Conservation (phyloP, 2,797 vertebrate genomes). For the Lagocephalus sceleratus region DNA sequence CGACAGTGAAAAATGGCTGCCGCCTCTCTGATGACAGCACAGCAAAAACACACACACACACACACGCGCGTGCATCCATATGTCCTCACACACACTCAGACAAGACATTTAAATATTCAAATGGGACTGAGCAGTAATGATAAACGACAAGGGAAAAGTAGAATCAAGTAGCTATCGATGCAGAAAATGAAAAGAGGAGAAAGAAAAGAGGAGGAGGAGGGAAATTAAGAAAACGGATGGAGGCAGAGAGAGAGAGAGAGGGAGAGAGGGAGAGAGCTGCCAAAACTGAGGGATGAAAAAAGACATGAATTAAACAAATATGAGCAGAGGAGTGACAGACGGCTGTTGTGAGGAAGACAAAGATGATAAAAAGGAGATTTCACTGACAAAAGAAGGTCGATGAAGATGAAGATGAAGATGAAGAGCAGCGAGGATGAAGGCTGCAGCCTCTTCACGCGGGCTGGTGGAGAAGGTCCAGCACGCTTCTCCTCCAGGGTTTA, state of each 20-base stretch:
- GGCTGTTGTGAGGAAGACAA: slow-evolving; percentile 3
- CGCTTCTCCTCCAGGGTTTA: too few species aligned
- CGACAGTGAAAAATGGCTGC: slow-evolving; percentile 78
- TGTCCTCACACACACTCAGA: slow-evolving; percentile 24
- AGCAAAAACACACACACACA: slow-evolving; percentile 47
- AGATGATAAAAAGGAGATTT: slow-evolving; percentile 9
- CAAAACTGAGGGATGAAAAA: slow-evolving; percentile 16
- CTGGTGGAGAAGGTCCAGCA: too few species aligned
- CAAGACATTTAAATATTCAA: slow-evolving; percentile 82
- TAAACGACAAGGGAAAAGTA: slow-evolving; percentile 80
- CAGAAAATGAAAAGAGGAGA: slow-evolving; percentile 81
- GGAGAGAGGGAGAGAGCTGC: slow-evolving; percentile 23
- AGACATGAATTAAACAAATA: slow-evolving; percentile 3
- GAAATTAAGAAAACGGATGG: slow-evolving; percentile 45
- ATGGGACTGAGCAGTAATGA: slow-evolving; percentile 76
- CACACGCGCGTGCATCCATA: slow-evolving; percentile 20
- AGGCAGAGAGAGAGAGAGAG: slow-evolving; percentile 27
- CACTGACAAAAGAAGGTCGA: not conserved
- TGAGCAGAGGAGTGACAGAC: slow-evolving; percentile 6
- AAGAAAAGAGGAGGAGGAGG: slow-evolving; percentile 41
- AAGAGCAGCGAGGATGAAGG: slow-evolving; percentile 5
- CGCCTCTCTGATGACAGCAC: slow-evolving; percentile 71
- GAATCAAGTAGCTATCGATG: slow-evolving; percentile 82
- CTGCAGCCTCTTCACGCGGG: not conserved
- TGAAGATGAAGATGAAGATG: not conserved